These are phyloP conservation scores for Orbicella faveolata DNA, from an alignment of 64 coral and sea anemone genomes.

Conservation along the genomic window DNA sequence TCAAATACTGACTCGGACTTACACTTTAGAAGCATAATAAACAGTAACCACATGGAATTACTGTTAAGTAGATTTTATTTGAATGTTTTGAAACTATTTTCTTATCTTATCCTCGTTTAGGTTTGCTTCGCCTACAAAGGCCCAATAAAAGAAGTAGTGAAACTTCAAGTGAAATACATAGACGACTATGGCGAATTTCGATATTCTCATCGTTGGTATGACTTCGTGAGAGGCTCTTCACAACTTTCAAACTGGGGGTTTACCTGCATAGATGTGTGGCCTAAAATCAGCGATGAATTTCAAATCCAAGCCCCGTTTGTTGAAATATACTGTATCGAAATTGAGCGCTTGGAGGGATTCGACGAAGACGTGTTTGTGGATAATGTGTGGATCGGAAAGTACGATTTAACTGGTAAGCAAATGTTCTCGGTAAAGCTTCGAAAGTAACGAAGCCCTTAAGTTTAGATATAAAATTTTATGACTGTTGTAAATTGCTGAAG, in stretches of 20 bases:
- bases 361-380: constrained; percentile 57
- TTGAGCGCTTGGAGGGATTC: background rate
- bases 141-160: constrained; percentile 54
- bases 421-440: no score
- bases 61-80: no score
- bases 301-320: background rate
- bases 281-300: constrained; percentile 26
- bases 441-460: no score
- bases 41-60: no score
- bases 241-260: constrained; percentile 46
- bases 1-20: no score
- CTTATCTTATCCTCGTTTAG: constrained; percentile 25
- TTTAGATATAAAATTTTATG: no score
- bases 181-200: background rate
- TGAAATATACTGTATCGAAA: constrained; percentile 32
- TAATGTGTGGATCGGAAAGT: constrained; percentile 81
- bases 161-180: constrained; percentile 43
- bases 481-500: no score
- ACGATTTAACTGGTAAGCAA: constrained; percentile 28
- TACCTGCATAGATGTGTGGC: constrained; percentile 61
- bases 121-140: constrained; percentile 85
- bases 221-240: constrained; percentile 7
- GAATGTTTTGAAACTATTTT: no score
- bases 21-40: no score
- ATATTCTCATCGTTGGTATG: background rate